These are phyloP conservation scores for Bellardia bayeri DNA, from an alignment of 2,888 invertebrate genomes.

Conservation along the genomic window DNA sequence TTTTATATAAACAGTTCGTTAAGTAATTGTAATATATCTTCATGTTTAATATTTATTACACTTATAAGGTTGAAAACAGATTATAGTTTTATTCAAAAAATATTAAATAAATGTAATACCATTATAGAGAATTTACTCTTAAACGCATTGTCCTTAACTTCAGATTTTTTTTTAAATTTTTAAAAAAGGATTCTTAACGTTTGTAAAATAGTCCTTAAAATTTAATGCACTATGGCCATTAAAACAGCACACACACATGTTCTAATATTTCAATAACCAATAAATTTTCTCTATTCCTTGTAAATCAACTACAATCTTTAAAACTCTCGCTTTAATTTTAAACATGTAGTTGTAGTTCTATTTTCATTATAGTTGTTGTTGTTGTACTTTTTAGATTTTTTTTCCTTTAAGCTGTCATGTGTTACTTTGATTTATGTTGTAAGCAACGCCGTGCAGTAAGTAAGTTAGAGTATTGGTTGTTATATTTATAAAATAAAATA, in stretches of 20 bases:
- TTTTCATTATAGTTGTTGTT: slow-evolving; percentile 22
- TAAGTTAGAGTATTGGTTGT: slow-evolving; percentile 25
- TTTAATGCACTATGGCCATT: slow-evolving; percentile 18
- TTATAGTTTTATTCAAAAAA: neutral
- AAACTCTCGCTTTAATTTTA: slow-evolving; percentile 59
- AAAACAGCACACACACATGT: slow-evolving; percentile 54
- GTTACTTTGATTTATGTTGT: slow-evolving; percentile 71
- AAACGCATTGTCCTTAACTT: neutral
- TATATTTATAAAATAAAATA: slow-evolving; percentile 62
- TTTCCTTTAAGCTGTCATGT: slow-evolving; percentile 64
- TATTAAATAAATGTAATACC: neutral
- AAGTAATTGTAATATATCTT: no score
- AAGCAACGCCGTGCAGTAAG: slow-evolving; percentile 66
- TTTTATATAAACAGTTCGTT: no score
- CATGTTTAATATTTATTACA: no score
- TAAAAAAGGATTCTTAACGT: neutral
- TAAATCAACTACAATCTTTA: slow-evolving; percentile 62
- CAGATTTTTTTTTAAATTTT: neutral
- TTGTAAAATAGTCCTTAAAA: neutral
- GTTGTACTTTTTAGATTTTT: neutral
- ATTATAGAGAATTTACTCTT: neutral
- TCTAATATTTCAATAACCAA: slow-evolving; percentile 35
- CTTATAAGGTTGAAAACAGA: neutral
- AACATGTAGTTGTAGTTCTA: slow-evolving; percentile 24
- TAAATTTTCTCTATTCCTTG: slow-evolving; percentile 61